Evolutionary conservation across 2,888 invertebrate species (phyloP).

Genomic region (Philopedon plagiatum): DNA sequence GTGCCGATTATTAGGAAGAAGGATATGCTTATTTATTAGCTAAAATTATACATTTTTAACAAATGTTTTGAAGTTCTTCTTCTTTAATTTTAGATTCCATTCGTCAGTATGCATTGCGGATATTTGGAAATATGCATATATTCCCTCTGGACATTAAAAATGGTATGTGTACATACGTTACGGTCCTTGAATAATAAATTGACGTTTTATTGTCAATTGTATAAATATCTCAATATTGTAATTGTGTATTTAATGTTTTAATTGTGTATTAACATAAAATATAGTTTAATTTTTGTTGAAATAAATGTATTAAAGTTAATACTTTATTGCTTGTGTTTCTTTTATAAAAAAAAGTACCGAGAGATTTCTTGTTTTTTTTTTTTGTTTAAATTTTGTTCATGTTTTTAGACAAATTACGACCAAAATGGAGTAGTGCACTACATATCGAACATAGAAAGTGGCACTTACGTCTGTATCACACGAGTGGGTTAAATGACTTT

Average conservation of each 20-base stretch:
- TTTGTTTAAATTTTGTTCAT: too few relatives aligned
- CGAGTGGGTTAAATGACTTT: too few relatives aligned
- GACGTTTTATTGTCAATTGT: not conserved
- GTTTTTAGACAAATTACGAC: too few relatives aligned
- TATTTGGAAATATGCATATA: slow-evolving; percentile 84
- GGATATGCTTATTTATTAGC: too few relatives aligned
- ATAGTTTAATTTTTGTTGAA: not conserved
- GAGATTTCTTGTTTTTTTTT: too few relatives aligned
- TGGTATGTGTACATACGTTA: not conserved
- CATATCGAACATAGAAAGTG: too few relatives aligned
- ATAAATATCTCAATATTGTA: not conserved
- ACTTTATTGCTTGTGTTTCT: not conserved
- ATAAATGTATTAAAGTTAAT: not conserved
- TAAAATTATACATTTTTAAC: too few relatives aligned
- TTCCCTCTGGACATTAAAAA: slow-evolving; percentile 66
- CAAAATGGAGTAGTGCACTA: too few relatives aligned
- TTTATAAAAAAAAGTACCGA: not conserved
- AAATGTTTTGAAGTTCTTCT: too few relatives aligned
- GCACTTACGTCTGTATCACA: too few relatives aligned
- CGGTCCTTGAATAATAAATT: not conserved
- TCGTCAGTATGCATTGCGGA: slow-evolving; percentile 85
- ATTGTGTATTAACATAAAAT: not conserved
- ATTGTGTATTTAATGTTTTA: not conserved
- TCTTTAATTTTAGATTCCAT: slow-evolving; percentile 71
- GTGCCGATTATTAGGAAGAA: too few relatives aligned